Percentiles rank a stretch among this genome's conserved stretches.
phyloP scores from a whole-genome alignment of 2,888 invertebrate species.

The Zygogramma bicolorata region DNA sequence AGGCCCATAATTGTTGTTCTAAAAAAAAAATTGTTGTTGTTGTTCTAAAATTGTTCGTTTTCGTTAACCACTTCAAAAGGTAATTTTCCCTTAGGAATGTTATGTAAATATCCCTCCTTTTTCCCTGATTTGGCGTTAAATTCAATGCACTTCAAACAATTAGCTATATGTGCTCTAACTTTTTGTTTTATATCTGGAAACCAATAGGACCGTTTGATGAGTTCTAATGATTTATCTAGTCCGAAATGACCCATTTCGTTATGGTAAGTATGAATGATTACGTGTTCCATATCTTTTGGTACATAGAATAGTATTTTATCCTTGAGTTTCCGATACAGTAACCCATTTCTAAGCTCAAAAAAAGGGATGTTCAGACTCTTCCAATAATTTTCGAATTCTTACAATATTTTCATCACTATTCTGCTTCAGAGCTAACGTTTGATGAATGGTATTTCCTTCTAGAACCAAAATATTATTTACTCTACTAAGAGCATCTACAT shows the following conservation, averaged over 20 bases:
- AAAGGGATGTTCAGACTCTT: slow-evolving; percentile 3
- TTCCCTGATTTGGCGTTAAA: slow-evolving; percentile 46
- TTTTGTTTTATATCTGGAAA: slow-evolving; percentile 54
- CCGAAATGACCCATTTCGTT: slow-evolving; percentile 56
- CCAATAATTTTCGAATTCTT: slow-evolving; percentile 21
- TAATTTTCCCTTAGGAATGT: slow-evolving; percentile 49
- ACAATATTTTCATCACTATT: slow-evolving; percentile 19
- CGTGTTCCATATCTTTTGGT: slow-evolving; percentile 48
- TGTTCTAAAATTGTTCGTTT: no score
- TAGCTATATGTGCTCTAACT: slow-evolving; percentile 48
- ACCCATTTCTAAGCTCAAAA: slow-evolving; percentile 28
- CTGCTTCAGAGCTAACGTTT: slow-evolving; percentile 26
- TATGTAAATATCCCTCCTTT: slow-evolving; percentile 50
- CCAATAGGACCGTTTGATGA: slow-evolving; percentile 55
- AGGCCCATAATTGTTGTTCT: slow-evolving; percentile 35
- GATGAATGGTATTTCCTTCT: slow-evolving; percentile 35
- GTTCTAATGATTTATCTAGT: slow-evolving; percentile 52
- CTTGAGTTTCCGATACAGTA: slow-evolving; percentile 23
- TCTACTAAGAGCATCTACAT: slow-evolving; percentile 40
- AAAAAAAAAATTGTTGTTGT: no score
- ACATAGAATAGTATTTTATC: slow-evolving; percentile 36
- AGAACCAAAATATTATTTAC: slow-evolving; percentile 28
- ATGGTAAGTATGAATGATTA: slow-evolving; percentile 45
- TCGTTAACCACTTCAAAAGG: slow-evolving; percentile 51
- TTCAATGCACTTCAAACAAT: slow-evolving; percentile 54